phyloP scores from a whole-genome alignment of 1,140 invertebrate species.

The Pentalonia nigronervosa region DNA sequence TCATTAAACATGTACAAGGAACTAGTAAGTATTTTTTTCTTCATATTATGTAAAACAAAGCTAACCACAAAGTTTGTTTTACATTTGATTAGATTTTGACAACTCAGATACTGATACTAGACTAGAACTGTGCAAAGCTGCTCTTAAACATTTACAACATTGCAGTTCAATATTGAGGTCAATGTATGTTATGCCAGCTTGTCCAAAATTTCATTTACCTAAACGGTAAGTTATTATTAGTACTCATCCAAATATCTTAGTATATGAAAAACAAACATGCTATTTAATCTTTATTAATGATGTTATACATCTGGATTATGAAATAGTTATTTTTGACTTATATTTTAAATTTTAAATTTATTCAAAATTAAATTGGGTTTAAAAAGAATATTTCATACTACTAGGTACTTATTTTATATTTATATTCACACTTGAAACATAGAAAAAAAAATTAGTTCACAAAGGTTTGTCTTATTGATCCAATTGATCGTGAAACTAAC shows the following conservation, averaged over 20 bases:
- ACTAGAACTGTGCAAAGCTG: conserved; percentile 81
- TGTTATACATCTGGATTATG: not conserved
- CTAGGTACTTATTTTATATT: not conserved
- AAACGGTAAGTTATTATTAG: conserved; percentile 67
- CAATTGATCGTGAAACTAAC: too few relatives aligned
- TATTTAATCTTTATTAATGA: not conserved
- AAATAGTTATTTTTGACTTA: not conserved
- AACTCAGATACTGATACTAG: conserved; percentile 52
- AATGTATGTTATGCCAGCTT: conserved; percentile 94
- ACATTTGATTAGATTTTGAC: conserved; percentile 38
- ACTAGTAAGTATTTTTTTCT: conserved; percentile 64
- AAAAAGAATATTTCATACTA: not conserved
- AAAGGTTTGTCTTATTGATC: not conserved
- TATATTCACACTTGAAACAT: not conserved
- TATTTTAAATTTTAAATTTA: not conserved
- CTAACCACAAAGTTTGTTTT: not conserved
- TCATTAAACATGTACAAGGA: conserved; percentile 74
- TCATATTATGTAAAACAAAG: not conserved
- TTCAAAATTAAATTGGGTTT: not conserved
- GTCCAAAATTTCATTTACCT: conserved; percentile 89
- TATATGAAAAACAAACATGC: not conserved
- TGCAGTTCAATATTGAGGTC: conserved; percentile 86
- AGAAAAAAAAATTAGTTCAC: not conserved
- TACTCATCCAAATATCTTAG: not conserved
- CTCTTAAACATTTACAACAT: conserved; percentile 83